Evolutionary conservation across 2,113 vertebrate genomes (phyloP), one percentile per base, ranked within the genome.

Genomic region (Pogona vitticeps): DNA sequence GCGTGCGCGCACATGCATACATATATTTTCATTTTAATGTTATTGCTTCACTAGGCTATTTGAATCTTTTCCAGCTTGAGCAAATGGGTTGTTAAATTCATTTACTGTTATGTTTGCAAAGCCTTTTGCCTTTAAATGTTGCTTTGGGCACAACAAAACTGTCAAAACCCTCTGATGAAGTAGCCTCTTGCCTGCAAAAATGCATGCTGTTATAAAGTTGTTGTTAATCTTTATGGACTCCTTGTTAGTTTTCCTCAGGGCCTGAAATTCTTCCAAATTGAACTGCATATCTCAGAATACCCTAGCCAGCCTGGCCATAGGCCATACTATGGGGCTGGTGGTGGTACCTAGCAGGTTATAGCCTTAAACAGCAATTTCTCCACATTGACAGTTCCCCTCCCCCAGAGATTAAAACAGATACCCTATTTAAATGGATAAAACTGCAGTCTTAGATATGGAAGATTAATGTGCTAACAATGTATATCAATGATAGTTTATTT

Each of bases 51-150:
- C 1, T 73, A 23, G 83, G 20, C 61, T 75, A 79, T 23, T 73
- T 1, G 42, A 70, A 90, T 1, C 6, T 21, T 76, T 83, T 20
- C 33, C 86, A 23, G 10, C 58, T 46, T 1, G 18, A 56, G 0
- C 76, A 84, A 88, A 63, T 0, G 72, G 79, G 0, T 0, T 59
- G 15, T 36, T 0, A 58, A 58, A 33, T 58, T 56, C 46, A 77
- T 33, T 77, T 77, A n/a, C n/a, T n/a, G n/a, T n/a, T n/a, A 58
- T 33, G 15, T 17, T 77, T 77, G 46, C 46, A 77, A 77, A 77
- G 14, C 31, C 46, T 31, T 73, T 89, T 90, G 76, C 31, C 0
- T 59, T 42, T 86, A 83, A 42, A 56, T 33, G 7, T 77, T n/a
- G 76, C 31, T 77, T 46, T 77, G 17, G 76, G 46, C 15, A 33